These are phyloP conservation scores for Tragopan temminckii DNA, from an alignment of 2,797 vertebrate genomes.

Conservation along the genomic window DNA sequence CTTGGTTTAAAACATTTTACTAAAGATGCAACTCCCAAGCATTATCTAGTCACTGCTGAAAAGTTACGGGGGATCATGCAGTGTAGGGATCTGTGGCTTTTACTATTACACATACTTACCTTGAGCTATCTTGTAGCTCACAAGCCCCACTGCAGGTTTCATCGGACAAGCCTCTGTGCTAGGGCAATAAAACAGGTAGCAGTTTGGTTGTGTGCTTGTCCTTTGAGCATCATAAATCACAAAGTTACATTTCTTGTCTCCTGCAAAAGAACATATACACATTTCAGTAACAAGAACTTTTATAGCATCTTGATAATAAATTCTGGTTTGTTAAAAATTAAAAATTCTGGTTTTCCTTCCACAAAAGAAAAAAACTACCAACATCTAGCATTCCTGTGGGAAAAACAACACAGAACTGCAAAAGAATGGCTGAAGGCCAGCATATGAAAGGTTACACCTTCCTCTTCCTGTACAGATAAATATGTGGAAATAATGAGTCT, in stretches of 20 bases:
- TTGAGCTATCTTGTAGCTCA: constrained; percentile 88
- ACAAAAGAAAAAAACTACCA: constrained; percentile 18
- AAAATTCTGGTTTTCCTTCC: background rate
- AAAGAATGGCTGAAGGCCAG: constrained; percentile 32
- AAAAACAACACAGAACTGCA: background rate
- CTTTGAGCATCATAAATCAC: constrained; percentile 86
- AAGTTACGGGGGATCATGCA: background rate
- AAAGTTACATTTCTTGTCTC: constrained; percentile 87
- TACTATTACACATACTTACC: constrained; percentile 77
- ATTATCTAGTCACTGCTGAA: background rate
- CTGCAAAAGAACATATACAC: constrained; percentile 71
- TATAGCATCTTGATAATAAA: background rate
- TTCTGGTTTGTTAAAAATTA: background rate
- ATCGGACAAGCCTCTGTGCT: constrained; percentile 87
- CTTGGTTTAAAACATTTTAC: background rate
- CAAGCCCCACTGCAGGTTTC: constrained; percentile 78
- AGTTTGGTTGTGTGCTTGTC: constrained; percentile 82
- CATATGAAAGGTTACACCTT: constrained; percentile 5
- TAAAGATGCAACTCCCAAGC: background rate
- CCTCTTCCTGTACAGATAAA: constrained; percentile 37
- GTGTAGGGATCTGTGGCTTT: background rate
- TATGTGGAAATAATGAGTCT: background rate
- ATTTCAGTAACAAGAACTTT: background rate
- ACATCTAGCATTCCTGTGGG: background rate
- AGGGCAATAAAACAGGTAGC: constrained; percentile 91